Evolutionary conservation across 2,888 invertebrate genomes (phyloP), one percentile per base, ranked within the genome.

Genomic region (Kuschelorhynchus macadamiae): DNA sequence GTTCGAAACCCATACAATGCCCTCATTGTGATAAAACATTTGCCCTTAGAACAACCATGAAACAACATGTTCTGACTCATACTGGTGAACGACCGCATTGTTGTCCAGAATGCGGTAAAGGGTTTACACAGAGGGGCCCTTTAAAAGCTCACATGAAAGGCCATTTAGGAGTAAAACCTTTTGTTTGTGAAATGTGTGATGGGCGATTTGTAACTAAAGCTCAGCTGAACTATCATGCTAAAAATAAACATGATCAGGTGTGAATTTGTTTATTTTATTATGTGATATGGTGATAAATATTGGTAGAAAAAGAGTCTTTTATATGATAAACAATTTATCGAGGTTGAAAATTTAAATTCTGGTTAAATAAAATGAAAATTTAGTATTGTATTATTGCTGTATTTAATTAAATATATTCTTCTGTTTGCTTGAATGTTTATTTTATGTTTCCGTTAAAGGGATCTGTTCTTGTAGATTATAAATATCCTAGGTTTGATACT

Each of bases 11-110:
- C 21, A 47, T 72, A 11, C 71, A 85, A 84, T 88, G 88, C 65
- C 84, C 85, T 11, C 81, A 84, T 57, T 89, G 89, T 66, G 85
- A 85, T 41, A 88, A 87, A 72, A 79, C 85, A 0, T 88, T 88
- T 74, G 86, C 86, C 42, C 84, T 88, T 65, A 84, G 85, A 68
- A 85, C 85, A 62, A 86, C 87, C 0, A 71, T 88, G 49, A 73
- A 72, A 56, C 71, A 72, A 63, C 78, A 79, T 50, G 72, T 77
- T 70, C 85, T 87, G 0, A 83, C 83, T 0, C 88, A 88, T 61
- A 85, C 86, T 0, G 86, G 87, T 0, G 81, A 85, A 0, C 80
- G 87, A 21, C 87, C 87, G 1, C 87, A 84, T 49, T 83, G 85
- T 21, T 88, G 88, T 66, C 84, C 85, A 2, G 81, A 84, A 57